Evolutionary conservation across 2,888 invertebrate species (phyloP).

Genomic region (Microctonus hyperodae): DNA sequence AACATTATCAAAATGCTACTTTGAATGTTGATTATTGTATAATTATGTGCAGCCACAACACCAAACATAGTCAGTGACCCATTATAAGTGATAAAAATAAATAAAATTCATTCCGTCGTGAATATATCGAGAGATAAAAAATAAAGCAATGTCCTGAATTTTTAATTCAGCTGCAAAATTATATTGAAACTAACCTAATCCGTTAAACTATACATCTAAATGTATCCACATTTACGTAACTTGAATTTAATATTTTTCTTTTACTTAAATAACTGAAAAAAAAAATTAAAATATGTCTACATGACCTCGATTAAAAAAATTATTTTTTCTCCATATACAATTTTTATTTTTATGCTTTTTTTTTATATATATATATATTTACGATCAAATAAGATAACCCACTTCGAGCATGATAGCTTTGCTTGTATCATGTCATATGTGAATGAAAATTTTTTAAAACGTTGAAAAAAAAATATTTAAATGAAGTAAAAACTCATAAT

Average conservation of each 20-base stretch:
- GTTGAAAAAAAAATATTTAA: neutral
- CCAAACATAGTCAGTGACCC: conserved; percentile 5
- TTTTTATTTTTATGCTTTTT: neutral
- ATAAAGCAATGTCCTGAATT: neutral
- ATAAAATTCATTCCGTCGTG: neutral
- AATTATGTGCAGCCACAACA: neutral
- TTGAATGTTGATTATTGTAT: conserved; percentile 6
- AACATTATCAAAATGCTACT: conserved; percentile 4
- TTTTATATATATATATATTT: no score
- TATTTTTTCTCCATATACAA: neutral
- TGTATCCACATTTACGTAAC: neutral
- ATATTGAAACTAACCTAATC: neutral
- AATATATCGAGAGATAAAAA: neutral
- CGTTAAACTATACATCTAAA: neutral
- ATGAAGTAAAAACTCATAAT: neutral
- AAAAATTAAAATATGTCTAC: neutral
- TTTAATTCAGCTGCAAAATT: neutral
- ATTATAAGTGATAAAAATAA: neutral
- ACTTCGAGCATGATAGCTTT: neutral
- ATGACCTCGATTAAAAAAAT: neutral
- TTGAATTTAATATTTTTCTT: no score
- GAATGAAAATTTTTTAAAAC: no score
- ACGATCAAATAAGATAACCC: neutral
- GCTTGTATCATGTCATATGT: neutral
- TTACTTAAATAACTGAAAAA: no score